Evolutionary conservation across 2,797 vertebrate species (phyloP).

Genomic region (Aphelocoma californica): DNA sequence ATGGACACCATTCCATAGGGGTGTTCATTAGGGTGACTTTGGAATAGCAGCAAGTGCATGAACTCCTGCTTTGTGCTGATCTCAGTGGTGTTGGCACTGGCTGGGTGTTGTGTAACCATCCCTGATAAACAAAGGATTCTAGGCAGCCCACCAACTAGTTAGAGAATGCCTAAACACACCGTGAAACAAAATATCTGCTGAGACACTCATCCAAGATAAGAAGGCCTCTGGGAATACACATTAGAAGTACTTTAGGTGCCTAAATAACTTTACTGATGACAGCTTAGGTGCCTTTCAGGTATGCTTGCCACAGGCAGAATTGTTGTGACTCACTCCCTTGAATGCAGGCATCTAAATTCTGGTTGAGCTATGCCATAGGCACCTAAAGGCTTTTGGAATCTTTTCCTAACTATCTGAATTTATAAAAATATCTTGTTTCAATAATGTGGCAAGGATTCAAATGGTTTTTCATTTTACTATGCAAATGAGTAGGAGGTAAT

Average conservation of each 20-base stretch:
- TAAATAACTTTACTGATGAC: conserved; percentile 57
- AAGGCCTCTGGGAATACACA: conserved; percentile 23
- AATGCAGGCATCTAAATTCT: conserved; percentile 1
- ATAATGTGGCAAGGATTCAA: conserved; percentile 24
- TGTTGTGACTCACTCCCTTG: conserved; percentile 33
- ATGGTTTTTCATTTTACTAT: background rate
- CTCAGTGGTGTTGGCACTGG: background rate
- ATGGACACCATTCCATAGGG: background rate
- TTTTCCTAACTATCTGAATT: background rate
- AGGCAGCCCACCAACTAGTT: background rate
- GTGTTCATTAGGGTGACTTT: background rate
- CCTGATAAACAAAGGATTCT: background rate
- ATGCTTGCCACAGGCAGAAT: conserved; percentile 43
- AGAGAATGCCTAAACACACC: background rate
- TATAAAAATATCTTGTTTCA: background rate
- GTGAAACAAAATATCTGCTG: background rate
- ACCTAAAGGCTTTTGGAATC: background rate
- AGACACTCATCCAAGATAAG: conserved; percentile 27
- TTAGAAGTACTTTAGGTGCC: conserved; percentile 26
- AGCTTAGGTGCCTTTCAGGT: conserved; percentile 55
- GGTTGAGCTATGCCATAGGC: background rate
- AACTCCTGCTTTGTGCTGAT: background rate
- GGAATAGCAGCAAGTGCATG: background rate
- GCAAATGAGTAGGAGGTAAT: background rate
- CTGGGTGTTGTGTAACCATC: background rate